Percentiles rank a stretch among this genome's conserved stretches.
These are phyloP conservation scores for Cnemophilus loriae DNA, from an alignment of 2,113 vertebrate species.

Conservation along the genomic window DNA sequence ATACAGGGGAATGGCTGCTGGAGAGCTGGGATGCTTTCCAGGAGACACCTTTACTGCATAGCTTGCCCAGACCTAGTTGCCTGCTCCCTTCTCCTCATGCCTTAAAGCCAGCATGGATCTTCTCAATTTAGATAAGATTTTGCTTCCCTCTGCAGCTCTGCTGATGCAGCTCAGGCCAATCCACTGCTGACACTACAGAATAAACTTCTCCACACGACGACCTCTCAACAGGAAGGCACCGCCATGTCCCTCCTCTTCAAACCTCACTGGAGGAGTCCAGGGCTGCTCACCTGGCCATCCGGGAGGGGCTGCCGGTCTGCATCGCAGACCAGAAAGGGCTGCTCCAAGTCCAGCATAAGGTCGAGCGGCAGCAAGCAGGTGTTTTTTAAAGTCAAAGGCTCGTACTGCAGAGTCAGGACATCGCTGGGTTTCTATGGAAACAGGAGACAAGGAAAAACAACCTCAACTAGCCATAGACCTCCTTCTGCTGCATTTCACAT, in stretches of 20 bases:
- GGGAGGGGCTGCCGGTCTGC: not conserved
- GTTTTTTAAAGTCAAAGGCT: slow-evolving; percentile 79
- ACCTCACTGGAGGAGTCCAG: not conserved
- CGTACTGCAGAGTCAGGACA: slow-evolving; percentile 61
- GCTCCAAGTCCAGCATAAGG: slow-evolving; percentile 61
- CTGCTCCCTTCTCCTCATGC: not conserved
- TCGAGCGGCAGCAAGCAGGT: slow-evolving; percentile 73
- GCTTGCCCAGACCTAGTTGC: not conserved
- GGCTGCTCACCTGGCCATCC: slow-evolving; percentile 39
- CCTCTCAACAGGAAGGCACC: rapidly evolving
- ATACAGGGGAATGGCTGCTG: not conserved
- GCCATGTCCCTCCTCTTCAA: not conserved
- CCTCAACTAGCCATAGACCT: not conserved
- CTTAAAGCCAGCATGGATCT: not conserved
- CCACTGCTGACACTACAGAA: not conserved
- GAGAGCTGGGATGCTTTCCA: not conserved
- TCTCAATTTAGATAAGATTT: not conserved
- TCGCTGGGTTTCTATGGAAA: slow-evolving; percentile 61
- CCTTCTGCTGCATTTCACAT: not conserved
- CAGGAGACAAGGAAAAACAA: not conserved
- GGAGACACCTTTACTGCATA: not conserved
- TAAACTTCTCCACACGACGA: not conserved
- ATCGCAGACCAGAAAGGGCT: slow-evolving; percentile 79
- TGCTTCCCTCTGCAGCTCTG: not conserved
- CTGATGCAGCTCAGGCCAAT: not conserved